These are phyloP conservation scores for Eubucco bourcierii DNA, from an alignment of 2,113 vertebrate species.

Conservation along the genomic window DNA sequence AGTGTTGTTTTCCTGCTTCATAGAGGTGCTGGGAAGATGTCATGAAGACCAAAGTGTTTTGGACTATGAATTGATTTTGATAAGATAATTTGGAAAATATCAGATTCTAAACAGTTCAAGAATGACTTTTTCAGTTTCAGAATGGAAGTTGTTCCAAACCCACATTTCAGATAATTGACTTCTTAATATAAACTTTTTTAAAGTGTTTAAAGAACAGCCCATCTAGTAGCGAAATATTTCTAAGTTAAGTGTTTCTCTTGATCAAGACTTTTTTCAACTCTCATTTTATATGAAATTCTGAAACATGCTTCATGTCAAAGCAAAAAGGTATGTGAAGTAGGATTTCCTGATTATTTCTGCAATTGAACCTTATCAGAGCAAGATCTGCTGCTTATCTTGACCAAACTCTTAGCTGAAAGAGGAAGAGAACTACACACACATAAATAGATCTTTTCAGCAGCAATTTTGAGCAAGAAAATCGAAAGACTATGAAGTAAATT, in stretches of 20 bases:
- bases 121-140: constrained; percentile 15
- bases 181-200: not conserved
- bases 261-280: not conserved
- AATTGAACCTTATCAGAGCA: not conserved
- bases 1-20: not conserved
- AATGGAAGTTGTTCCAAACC: constrained; percentile 14
- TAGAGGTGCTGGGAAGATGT: not conserved
- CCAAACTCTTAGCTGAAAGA: not conserved
- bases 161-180: not conserved
- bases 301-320: not conserved
- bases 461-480: not conserved
- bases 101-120: not conserved
- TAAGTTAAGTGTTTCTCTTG: not conserved
- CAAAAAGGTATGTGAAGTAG: not conserved
- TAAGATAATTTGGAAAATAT: not conserved
- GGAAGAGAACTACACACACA: not conserved
- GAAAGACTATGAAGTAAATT: not conserved
- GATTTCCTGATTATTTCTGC: not conserved
- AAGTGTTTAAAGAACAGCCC: not conserved
- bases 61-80: not conserved
- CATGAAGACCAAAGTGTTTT: not conserved
- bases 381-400: not conserved
- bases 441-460: not conserved
- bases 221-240: not conserved
- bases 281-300: not conserved